Percentiles rank a stretch among this genome's conserved stretches.
phyloP scores from a whole-genome alignment of 2,888 invertebrate genomes.

The Drosophila ezoana region DNA sequence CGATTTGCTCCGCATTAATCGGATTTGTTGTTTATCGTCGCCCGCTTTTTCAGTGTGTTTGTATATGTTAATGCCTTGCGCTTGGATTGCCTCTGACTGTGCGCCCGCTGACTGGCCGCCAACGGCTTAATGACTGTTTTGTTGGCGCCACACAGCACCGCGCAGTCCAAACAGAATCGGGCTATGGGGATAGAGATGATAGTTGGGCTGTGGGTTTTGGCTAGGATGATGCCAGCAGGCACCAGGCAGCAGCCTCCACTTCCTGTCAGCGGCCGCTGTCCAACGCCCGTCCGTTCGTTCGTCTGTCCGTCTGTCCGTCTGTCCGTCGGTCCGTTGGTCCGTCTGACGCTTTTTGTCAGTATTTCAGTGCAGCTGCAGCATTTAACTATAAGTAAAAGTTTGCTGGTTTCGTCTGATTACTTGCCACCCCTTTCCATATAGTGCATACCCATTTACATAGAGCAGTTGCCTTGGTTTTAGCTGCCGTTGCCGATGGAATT shows the following conservation, averaged over 20 bases:
- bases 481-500: constrained; percentile 49
- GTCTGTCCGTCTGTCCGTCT: too few relatives aligned
- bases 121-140: constrained; percentile 69
- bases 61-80: constrained; percentile 10
- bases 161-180: constrained; percentile 14
- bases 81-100: constrained; percentile 5
- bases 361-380: constrained; percentile 56
- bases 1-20: constrained; percentile 8
- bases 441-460: constrained; percentile 13
- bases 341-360: constrained; percentile 47
- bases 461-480: constrained; percentile 45
- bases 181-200: constrained; percentile 21
- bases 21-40: constrained; percentile 7
- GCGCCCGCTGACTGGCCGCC: constrained; percentile 36
- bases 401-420: constrained; percentile 69
- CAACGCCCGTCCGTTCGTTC: constrained; percentile 13
- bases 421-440: constrained; percentile 38
- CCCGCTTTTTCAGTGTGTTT: not conserved
- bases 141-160: constrained; percentile 51
- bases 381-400: constrained; percentile 70
- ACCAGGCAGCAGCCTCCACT: constrained; percentile 51
- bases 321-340: not conserved
- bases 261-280: constrained; percentile 55
- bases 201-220: constrained; percentile 16
- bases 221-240: constrained; percentile 27